Conservation (phyloP, 1,140 invertebrate species). For the Apis cerana region DNA sequence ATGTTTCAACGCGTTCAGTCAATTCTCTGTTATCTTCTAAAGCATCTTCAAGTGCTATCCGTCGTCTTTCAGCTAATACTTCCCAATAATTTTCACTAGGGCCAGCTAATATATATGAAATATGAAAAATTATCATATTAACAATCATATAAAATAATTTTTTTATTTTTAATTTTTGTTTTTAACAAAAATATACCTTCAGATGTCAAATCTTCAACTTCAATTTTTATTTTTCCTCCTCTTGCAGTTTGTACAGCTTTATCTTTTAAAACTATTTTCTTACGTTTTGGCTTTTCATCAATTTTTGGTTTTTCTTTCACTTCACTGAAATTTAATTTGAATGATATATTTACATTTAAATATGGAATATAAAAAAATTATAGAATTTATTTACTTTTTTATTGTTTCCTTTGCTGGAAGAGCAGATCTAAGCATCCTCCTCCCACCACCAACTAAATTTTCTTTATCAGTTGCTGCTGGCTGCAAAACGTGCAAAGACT, state of each 20-base stretch:
- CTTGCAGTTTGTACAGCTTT: conserved; percentile 81
- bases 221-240: conserved; percentile 80
- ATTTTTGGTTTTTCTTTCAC: conserved; percentile 63
- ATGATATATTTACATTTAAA: too few relatives aligned
- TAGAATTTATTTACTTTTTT: conserved; percentile 70
- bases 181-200: conserved; percentile 70
- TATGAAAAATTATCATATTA: background rate
- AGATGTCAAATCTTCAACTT: conserved; percentile 84
- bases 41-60: conserved; percentile 84
- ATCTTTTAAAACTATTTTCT: conserved; percentile 77
- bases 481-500: conserved; percentile 84
- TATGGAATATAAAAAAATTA: background rate
- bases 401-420: conserved; percentile 57
- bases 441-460: conserved; percentile 83
- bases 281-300: conserved; percentile 56
- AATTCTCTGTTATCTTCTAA: conserved; percentile 84
- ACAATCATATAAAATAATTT: background rate
- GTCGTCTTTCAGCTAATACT: conserved; percentile 84
- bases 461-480: conserved; percentile 84
- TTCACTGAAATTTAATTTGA: conserved; percentile 52
- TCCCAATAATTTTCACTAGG: conserved; percentile 87
- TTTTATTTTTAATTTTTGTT: background rate
- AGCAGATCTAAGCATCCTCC: conserved; percentile 71
- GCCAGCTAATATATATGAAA: conserved; percentile 72
- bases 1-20: conserved; percentile 76